Evolutionary conservation across 1,140 invertebrate genomes (phyloP).

Genomic region (Diachasma alloeum): DNA sequence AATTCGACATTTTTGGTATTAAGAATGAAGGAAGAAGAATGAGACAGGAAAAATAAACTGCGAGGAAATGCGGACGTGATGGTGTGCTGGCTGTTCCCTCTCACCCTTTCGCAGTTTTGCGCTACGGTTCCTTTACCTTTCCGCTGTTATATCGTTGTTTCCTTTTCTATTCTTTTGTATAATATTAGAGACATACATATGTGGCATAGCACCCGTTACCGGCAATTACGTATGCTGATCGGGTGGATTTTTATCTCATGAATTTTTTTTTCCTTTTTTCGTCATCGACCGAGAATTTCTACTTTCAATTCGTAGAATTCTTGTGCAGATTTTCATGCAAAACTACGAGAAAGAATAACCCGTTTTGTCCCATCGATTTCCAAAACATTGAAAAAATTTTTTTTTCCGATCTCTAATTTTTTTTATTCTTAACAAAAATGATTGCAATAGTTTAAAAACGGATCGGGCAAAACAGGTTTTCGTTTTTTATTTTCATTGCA

Average conservation of each 20-base stretch:
- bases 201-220: neutral
- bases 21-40: slow-evolving; percentile 5
- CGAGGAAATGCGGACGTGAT: slow-evolving; percentile 9
- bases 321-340: neutral
- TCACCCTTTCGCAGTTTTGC: neutral
- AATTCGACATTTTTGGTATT: slow-evolving; percentile 5
- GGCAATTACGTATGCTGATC: neutral
- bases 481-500: too few relatives aligned
- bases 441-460: too few relatives aligned
- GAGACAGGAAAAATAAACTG: neutral
- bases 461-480: too few relatives aligned
- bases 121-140: slow-evolving; percentile 26
- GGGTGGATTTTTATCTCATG: neutral
- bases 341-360: too few relatives aligned
- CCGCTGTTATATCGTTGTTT: neutral
- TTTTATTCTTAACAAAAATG: too few relatives aligned
- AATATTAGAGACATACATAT: neutral
- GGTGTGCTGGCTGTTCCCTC: neutral
- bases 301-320: neutral
- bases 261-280: neutral
- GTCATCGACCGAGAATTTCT: neutral
- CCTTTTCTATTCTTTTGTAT: slow-evolving; percentile 7
- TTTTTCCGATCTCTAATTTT: too few relatives aligned
- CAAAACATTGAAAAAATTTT: too few relatives aligned
- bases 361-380: too few relatives aligned